These are phyloP conservation scores for Trogon surrucura DNA, from an alignment of 2,113 vertebrate genomes.

Conservation along the genomic window DNA sequence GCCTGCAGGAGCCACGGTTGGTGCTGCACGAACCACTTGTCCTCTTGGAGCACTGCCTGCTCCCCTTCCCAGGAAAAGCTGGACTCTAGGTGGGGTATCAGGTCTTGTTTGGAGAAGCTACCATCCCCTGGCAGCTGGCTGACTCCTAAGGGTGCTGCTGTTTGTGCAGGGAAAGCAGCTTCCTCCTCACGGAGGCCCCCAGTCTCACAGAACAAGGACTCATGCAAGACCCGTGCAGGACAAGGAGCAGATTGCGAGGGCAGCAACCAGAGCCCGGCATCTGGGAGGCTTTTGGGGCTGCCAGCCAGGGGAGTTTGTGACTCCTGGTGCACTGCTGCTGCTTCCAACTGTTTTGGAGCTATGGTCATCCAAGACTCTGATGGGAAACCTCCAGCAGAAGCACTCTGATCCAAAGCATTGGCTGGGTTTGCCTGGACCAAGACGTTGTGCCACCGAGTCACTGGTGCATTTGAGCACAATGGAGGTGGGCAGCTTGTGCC, in stretches of 20 bases:
- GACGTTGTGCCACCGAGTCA: neutral
- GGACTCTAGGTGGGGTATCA: neutral
- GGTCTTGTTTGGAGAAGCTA: neutral
- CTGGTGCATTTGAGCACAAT: fast-evolving
- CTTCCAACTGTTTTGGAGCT: neutral
- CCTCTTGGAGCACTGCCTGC: neutral
- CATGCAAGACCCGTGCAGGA: neutral
- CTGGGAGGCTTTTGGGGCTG: fast-evolving
- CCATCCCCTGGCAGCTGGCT: neutral
- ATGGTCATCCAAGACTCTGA: neutral
- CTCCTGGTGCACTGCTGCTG: neutral
- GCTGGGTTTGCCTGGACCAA: neutral
- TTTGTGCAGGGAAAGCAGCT: neutral
- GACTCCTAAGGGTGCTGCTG: neutral
- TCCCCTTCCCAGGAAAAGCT: neutral
- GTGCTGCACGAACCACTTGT: neutral
- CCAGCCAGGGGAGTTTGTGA: neutral
- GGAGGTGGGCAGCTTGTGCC: neutral
- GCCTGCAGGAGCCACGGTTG: neutral
- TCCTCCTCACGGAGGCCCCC: neutral
- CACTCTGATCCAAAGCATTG: neutral
- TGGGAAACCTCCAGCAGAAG: neutral
- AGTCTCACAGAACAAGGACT: neutral
- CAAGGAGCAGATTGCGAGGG: neutral
- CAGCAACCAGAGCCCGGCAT: neutral